These are phyloP conservation scores for Leptopilina boulardi DNA, from an alignment of 1,140 invertebrate genomes.

Conservation along the genomic window DNA sequence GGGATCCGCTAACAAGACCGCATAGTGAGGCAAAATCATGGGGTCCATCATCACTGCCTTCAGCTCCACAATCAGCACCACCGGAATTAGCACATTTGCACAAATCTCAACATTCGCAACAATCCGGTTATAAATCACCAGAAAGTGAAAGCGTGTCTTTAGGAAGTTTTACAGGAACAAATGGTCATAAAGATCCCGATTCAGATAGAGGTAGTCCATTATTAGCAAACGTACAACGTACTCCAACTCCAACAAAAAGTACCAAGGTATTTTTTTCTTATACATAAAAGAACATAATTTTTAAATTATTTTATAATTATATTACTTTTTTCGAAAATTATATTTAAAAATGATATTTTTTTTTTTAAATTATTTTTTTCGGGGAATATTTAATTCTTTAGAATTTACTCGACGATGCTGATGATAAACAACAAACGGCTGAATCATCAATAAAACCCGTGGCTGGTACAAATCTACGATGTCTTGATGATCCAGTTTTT, in stretches of 20 bases:
- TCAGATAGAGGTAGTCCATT: slow-evolving; percentile 71
- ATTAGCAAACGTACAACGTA: slow-evolving; percentile 54
- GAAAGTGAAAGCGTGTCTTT: slow-evolving; percentile 74
- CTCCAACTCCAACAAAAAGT: slow-evolving; percentile 58
- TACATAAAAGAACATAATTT: no score
- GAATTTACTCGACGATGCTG: slow-evolving; percentile 36
- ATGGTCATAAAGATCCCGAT: slow-evolving; percentile 73
- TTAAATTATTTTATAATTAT: neutral
- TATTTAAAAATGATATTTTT: no score
- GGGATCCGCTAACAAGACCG: slow-evolving; percentile 77
- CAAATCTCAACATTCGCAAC: slow-evolving; percentile 70
- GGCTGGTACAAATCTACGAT: slow-evolving; percentile 75
- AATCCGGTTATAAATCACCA: slow-evolving; percentile 74
- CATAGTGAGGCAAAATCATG: slow-evolving; percentile 84
- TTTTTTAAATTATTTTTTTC: neutral
- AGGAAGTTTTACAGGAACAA: slow-evolving; percentile 71
- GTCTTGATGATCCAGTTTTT: slow-evolving; percentile 77
- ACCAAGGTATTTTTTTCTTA: slow-evolving; percentile 52
- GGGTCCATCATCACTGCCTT: slow-evolving; percentile 80
- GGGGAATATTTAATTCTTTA: neutral
- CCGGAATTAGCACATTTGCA: slow-evolving; percentile 79
- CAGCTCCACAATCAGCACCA: slow-evolving; percentile 81
- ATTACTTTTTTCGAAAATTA: neutral
- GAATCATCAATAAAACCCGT: slow-evolving; percentile 65
- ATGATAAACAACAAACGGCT: slow-evolving; percentile 38